Evolutionary conservation across 2,888 invertebrate genomes (phyloP), one percentile per base, ranked within the genome.

Genomic region (Stomorhina lunata): DNA sequence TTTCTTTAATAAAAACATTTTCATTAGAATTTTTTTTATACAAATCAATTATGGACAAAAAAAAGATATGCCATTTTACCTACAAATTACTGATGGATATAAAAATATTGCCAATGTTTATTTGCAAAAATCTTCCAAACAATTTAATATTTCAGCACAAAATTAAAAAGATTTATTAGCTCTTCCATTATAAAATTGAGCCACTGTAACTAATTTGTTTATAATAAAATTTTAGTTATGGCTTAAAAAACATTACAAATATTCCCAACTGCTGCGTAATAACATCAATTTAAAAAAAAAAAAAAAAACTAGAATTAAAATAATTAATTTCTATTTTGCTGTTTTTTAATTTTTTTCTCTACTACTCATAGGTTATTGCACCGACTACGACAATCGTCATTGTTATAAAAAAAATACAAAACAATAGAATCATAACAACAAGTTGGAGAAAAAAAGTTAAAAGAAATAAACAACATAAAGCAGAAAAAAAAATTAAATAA

Each of bases 321-420:
- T 3, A 57, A 59, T 43, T 34, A 4, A 34, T 32, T 29, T 66
- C 0, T 29, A 32, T 17, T 37, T 63, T 2, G 10, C 15, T 63
- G 27, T 45, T 40, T 29, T 10, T 15, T 53, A 25, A 32, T n/a
- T 57, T 17, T 55, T 45, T 65, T 75, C 55, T 55, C 34, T 61
- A 72, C 75, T 79, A 79, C 34, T 43, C 66, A 71, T 57, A 75
- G 82, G 82, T 82, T 82, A 82, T 82, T 82, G 82, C 82, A 82
- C 79, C 71, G 65, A 55, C 29, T 40, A 55, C 68, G 66, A 76
- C 63, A 65, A 22, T 55, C 37, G 59, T 61, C 50, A 48, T 45
- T n/a, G 34, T 65, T 12, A 59, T 59, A 59, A 66, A 25, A 71
- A 77, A 37, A 72, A 40, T 50, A 65, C 37, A 40, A 55, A 66